Percentiles rank a stretch among this genome's conserved stretches.
Conservation (phyloP, 2,797 vertebrate species). For the Bradypus variegatus region DNA sequence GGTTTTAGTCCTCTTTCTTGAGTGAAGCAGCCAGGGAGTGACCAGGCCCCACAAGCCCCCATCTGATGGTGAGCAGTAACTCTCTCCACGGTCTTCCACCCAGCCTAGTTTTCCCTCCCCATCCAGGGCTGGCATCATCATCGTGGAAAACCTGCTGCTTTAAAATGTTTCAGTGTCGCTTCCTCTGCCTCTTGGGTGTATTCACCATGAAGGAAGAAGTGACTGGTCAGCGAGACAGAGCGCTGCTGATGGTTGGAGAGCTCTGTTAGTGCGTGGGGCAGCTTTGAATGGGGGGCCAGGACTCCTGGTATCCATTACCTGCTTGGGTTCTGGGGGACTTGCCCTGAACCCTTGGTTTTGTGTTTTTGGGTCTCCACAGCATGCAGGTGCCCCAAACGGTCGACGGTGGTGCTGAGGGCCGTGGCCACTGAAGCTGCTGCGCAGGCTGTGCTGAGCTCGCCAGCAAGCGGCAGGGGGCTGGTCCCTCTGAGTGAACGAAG, state of each 20-base stretch:
- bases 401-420: constrained; percentile 96
- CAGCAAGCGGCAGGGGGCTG: constrained; percentile 90
- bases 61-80: constrained; percentile 73
- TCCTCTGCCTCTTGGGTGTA: constrained; percentile 97
- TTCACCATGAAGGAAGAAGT: constrained; percentile 93
- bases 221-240: constrained; percentile 96
- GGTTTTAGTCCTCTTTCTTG: constrained; percentile 65
- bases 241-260: constrained; percentile 83
- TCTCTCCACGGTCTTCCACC: constrained; percentile 95
- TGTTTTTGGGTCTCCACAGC: constrained; percentile 78
- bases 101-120: constrained; percentile 99
- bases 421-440: constrained; percentile 91
- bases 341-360: constrained; percentile 75
- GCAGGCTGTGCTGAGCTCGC: constrained; percentile 91
- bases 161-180: constrained; percentile 94
- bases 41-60: constrained; percentile 45
- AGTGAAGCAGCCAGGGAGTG: constrained; percentile 61
- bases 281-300: constrained; percentile 82
- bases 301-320: constrained; percentile 80
- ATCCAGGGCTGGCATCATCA: constrained; percentile 91
- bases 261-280: constrained; percentile 80
- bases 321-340: constrained; percentile 82
- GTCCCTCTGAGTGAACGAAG: constrained; percentile 75
- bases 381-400: constrained; percentile 94
- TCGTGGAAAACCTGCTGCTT: constrained; percentile 96